Conservation (phyloP, 2,888 invertebrate genomes). For the Oxytorus armatus region DNA sequence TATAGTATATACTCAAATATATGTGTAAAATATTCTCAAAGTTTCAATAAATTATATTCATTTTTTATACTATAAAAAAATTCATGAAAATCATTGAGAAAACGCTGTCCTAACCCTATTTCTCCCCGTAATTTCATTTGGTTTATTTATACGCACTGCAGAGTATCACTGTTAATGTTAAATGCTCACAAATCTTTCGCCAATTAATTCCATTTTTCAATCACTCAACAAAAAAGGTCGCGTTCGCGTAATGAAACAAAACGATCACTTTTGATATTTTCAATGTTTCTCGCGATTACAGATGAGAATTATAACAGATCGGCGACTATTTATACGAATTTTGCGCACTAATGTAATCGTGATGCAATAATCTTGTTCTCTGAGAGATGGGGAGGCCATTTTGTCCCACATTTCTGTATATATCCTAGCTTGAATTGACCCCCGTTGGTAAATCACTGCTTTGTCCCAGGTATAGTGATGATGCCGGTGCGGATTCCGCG, state of each 20-base stretch:
- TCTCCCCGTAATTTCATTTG: no score
- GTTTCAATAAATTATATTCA: no score
- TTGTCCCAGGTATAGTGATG: slow-evolving; percentile 12
- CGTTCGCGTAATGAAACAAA: no score
- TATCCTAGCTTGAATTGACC: background rate
- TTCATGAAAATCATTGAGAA: no score
- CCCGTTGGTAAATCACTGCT: background rate
- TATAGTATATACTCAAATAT: no score
- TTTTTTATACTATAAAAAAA: no score
- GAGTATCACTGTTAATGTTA: no score
- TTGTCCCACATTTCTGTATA: background rate
- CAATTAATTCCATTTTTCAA: no score
- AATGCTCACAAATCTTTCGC: no score
- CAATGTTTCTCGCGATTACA: background rate
- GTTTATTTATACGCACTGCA: no score
- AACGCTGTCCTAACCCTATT: no score
- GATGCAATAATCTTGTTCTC: background rate
- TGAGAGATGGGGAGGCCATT: background rate
- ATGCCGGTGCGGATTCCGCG: slow-evolving; percentile 49
- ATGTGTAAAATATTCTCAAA: no score
- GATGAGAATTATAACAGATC: background rate
- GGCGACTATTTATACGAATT: background rate
- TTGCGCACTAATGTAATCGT: background rate
- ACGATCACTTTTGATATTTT: slow-evolving; percentile 5
- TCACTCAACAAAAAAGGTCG: background rate